A percentile compares a stretch with the other conserved stretches of the same genome.
Conservation (phyloP, 2,113 vertebrate species). For the Myxocyprinus asiaticus region DNA sequence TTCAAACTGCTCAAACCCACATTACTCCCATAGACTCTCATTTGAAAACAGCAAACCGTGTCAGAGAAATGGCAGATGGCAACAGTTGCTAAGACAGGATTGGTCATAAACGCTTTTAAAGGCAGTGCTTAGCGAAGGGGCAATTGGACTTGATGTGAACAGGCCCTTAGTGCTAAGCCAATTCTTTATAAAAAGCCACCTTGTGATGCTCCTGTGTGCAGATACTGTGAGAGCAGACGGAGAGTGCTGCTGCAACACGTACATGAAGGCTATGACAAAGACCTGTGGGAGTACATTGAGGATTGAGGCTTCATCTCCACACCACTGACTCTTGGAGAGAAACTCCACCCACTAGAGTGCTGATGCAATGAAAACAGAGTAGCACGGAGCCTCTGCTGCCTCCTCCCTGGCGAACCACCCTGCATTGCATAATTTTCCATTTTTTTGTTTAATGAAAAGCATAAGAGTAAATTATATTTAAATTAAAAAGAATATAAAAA, state of each 20-base stretch:
- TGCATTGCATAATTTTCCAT: conserved; percentile 72
- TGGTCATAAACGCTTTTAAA: too few relatives aligned
- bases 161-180: too few relatives aligned
- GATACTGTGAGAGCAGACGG: conserved; percentile 99
- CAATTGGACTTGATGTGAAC: too few relatives aligned
- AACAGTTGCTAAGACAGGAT: too few relatives aligned
- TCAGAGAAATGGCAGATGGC: too few relatives aligned
- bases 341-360: conserved; percentile 89
- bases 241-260: conserved; percentile 98
- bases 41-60: too few relatives aligned
- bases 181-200: neutral
- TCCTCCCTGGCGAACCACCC: conserved; percentile 85
- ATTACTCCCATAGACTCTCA: too few relatives aligned
- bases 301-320: conserved; percentile 85
- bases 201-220: conserved; percentile 61
- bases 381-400: conserved; percentile 72
- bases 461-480: conserved; percentile 97
- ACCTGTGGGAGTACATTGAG: conserved; percentile 99
- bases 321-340: conserved; percentile 88
- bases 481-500: conserved; percentile 89
- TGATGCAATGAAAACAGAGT: conserved; percentile 85
- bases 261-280: conserved; percentile 99
- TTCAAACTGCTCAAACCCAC: too few relatives aligned
- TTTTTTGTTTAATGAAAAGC: conserved; percentile 89
- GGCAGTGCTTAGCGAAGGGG: too few relatives aligned